Evolutionary conservation across 2,888 invertebrate genomes (phyloP).

Genomic region (Dione vanillae): DNA sequence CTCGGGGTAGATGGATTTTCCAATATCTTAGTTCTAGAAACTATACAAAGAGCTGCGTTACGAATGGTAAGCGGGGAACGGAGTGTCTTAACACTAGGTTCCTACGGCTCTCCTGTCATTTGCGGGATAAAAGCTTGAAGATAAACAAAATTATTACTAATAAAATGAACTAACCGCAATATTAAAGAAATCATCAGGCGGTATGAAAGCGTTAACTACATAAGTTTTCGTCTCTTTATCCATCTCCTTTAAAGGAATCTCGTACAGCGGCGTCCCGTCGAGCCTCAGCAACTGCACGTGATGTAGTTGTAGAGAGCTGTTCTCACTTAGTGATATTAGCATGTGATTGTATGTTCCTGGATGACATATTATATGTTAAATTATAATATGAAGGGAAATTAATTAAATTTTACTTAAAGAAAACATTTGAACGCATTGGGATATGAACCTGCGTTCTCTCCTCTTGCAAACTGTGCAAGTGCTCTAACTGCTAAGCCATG

Average conservation of each 20-base stretch:
- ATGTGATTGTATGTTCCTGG: conserved; percentile 75
- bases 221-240: conserved; percentile 64
- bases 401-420: too few species aligned
- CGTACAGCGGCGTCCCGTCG: conserved; percentile 67
- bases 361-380: conserved; percentile 39
- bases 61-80: too few species aligned
- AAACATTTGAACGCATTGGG: too few species aligned
- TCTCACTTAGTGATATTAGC: conserved; percentile 62
- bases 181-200: conserved; percentile 87
- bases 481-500: too few species aligned
- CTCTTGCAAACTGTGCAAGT: too few species aligned
- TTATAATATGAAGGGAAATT: too few species aligned
- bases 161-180: conserved; percentile 79
- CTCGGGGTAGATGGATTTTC: background rate
- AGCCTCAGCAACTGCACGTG: conserved; percentile 66
- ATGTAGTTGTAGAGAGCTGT: conserved; percentile 56
- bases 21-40: too few species aligned
- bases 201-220: conserved; percentile 84
- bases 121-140: too few species aligned
- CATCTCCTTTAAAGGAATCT: conserved; percentile 63
- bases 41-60: too few species aligned
- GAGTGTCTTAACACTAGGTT: too few species aligned
- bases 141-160: background rate
- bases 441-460: too few species aligned
- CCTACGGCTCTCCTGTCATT: too few species aligned